Base-by-base conservation (phyloP, 2,888 invertebrate genomes). In the Anodontia alba region DNA sequence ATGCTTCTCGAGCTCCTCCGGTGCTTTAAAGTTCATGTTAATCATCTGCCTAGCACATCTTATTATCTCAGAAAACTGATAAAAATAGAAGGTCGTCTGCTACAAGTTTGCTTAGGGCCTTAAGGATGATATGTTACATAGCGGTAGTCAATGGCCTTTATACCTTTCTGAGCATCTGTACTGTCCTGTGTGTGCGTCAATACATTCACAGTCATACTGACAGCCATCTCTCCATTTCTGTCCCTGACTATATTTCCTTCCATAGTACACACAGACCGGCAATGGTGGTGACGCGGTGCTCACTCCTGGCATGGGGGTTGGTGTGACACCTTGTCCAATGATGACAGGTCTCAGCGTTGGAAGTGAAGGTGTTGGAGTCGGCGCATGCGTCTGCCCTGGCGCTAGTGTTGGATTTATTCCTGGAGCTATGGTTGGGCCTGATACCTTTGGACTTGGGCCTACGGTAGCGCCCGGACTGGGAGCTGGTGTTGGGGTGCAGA, bases 81-180 rank as follows among this genome's bases (percentile, higher is more conserved):
- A n/a, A n/a, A n/a, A n/a, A n/a, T n/a, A n/a, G n/a, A n/a, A n/a
- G n/a, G n/a, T n/a, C n/a, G n/a, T n/a, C n/a, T n/a, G n/a, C n/a
- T n/a, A n/a, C n/a, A n/a, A n/a, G n/a, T n/a, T n/a, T n/a, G n/a
- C n/a, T n/a, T n/a, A n/a, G n/a, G n/a, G n/a, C n/a, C n/a, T n/a
- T n/a, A n/a, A n/a, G n/a, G n/a, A n/a, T n/a, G n/a, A n/a, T n/a
- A n/a, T n/a, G n/a, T n/a, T n/a, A n/a, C n/a, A n/a, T 15, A 42
- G 42, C 42, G 8, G 15, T 42, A 7, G 17, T 17, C 8, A 8
- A 7, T 46, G 46, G 2, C 20, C 20, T 15, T 46, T 17, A 7
- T 62, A 91, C 91, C 89, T 88, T 72, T 89, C 87, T 26, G 88
- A 86, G 78, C 91, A 91, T 46, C 78, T 87, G 85, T 90, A 89